Evolutionary conservation across 1,140 invertebrate species (phyloP).

Genomic region (Hesperophylax magnus): DNA sequence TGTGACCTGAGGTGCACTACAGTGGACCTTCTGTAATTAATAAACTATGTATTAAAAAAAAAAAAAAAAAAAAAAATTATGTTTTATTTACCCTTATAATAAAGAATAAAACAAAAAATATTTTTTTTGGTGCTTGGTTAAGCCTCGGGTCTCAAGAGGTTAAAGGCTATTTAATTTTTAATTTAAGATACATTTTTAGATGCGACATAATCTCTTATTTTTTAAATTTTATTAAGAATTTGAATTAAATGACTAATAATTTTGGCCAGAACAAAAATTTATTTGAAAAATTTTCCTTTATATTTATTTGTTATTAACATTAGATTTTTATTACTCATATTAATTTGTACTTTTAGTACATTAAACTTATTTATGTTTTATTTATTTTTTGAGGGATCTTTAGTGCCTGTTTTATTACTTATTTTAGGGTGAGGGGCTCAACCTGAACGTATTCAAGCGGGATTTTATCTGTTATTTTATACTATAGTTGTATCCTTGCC

Average conservation of each 20-base stretch:
- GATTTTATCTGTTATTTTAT: slow-evolving; percentile 76
- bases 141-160: no score
- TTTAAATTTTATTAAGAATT: slow-evolving; percentile 70
- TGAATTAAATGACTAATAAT: slow-evolving; percentile 72
- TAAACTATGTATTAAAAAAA: no score
- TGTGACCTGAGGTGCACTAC: no score
- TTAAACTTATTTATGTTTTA: slow-evolving; percentile 77
- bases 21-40: no score
- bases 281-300: slow-evolving; percentile 65
- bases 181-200: no score
- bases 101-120: no score
- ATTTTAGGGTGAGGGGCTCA: slow-evolving; percentile 77
- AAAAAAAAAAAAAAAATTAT: no score
- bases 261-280: slow-evolving; percentile 67
- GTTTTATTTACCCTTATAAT: no score
- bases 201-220: slow-evolving; percentile 69
- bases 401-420: no score
- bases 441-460: slow-evolving; percentile 73
- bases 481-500: slow-evolving; percentile 75
- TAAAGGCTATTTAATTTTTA: no score
- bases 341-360: slow-evolving; percentile 71
- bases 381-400: no score
- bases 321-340: slow-evolving; percentile 71
- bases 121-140: no score
- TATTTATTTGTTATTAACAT: slow-evolving; percentile 70